These are phyloP conservation scores for Eulemur rubriventer DNA, from an alignment of 2,797 vertebrate genomes.

Conservation along the genomic window DNA sequence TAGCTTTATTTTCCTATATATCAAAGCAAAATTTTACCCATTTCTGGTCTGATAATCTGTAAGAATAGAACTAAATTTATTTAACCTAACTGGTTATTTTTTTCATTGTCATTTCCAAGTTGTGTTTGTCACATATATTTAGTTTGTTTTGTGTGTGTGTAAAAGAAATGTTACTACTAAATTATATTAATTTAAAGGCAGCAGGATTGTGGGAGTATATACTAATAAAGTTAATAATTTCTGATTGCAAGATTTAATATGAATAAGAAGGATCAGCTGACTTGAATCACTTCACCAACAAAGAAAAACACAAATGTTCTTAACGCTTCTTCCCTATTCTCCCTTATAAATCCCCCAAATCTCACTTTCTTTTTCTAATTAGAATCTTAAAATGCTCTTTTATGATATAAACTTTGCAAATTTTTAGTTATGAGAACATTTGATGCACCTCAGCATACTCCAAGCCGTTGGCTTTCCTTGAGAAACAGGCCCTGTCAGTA, in stretches of 20 bases:
- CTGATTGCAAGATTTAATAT: background rate
- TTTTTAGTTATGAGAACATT: background rate
- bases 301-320: background rate
- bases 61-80: slow-evolving; percentile 11
- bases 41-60: background rate
- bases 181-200: slow-evolving; percentile 39
- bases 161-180: slow-evolving; percentile 40
- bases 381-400: slow-evolving; percentile 25
- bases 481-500: background rate
- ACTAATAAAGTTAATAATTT: slow-evolving; percentile 42
- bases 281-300: background rate
- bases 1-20: slow-evolving; percentile 17
- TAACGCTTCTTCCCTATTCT: background rate
- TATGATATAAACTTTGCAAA: background rate
- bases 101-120: slow-evolving; percentile 49
- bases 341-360: background rate
- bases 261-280: background rate
- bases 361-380: slow-evolving; percentile 11
- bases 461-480: background rate
- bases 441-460: background rate
- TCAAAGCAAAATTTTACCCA: background rate
- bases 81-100: slow-evolving; percentile 8
- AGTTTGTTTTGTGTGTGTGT: slow-evolving; percentile 46
- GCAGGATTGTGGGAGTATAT: background rate
- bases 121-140: slow-evolving; percentile 57